Evolutionary conservation across 2,113 vertebrate genomes (phyloP).

Genomic region (Microcebus murinus): DNA sequence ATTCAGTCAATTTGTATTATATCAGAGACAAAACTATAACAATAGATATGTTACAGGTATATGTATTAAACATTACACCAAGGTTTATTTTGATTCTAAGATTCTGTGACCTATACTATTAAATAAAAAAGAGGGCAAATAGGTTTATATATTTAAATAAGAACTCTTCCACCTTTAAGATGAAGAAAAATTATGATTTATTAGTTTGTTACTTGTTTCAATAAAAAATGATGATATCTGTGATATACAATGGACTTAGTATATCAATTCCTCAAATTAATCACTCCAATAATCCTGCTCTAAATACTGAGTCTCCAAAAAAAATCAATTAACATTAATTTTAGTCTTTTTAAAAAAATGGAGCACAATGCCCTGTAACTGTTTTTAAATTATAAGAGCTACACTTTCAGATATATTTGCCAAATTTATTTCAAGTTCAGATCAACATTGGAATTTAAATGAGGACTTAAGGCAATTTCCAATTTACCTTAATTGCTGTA

Average conservation of each 20-base stretch:
- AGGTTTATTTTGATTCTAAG: conserved; percentile 5
- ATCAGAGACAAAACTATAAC: not conserved
- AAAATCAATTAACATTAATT: not conserved
- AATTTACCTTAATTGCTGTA: not conserved
- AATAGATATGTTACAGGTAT: not conserved
- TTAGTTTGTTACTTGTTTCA: not conserved
- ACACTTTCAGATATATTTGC: conserved; percentile 20
- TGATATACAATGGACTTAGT: not conserved
- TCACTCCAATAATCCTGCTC: not conserved
- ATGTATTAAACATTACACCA: not conserved
- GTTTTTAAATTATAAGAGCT: conserved; percentile 21
- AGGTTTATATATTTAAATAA: conserved; percentile 5
- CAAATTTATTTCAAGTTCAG: conserved; percentile 40
- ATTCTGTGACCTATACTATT: not conserved
- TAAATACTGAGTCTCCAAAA: not conserved
- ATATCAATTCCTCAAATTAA: not conserved
- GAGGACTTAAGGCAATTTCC: not conserved
- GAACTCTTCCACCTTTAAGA: not conserved
- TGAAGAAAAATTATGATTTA: not conserved
- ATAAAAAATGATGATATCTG: not conserved
- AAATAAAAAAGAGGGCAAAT: not conserved
- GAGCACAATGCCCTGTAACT: not conserved
- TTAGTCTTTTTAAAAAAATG: not conserved
- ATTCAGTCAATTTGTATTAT: not conserved
- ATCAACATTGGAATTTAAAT: conserved; percentile 46